phyloP scores from a whole-genome alignment of 2,797 vertebrate genomes.

The Arrhamphus sclerolepis region DNA sequence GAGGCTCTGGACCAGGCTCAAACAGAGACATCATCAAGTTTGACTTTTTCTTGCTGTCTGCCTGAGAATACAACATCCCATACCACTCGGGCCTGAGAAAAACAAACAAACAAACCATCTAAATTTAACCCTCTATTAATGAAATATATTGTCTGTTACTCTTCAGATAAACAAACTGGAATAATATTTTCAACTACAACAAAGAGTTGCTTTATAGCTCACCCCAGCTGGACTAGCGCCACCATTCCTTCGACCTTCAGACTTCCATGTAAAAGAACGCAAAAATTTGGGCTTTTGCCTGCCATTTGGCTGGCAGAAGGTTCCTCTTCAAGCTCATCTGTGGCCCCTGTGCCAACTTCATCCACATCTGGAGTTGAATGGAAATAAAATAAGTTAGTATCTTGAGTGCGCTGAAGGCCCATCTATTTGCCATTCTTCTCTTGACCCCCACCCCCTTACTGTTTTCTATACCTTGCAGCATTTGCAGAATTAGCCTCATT shows the following conservation, averaged over 20 bases:
- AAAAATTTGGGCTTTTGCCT: slow-evolving; percentile 98
- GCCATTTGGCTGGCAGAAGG: slow-evolving; percentile 95
- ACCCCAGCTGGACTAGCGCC: slow-evolving; percentile 96
- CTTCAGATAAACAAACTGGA: background rate
- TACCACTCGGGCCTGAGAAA: slow-evolving; percentile 91
- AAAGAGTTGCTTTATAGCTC: slow-evolving; percentile 40
- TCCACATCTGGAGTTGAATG: slow-evolving; percentile 86
- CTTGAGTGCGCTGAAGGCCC: background rate
- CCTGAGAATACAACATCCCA: slow-evolving; percentile 98
- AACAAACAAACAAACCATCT: slow-evolving; percentile 9
- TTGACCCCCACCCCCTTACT: too few relatives aligned
- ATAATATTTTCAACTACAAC: background rate
- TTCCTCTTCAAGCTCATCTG: slow-evolving; percentile 95
- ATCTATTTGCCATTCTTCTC: background rate
- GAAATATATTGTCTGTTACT: background rate
- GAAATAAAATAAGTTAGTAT: slow-evolving; percentile 8
- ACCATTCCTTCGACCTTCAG: slow-evolving; percentile 99
- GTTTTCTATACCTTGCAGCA: background rate
- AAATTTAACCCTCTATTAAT: background rate
- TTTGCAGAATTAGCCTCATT: background rate
- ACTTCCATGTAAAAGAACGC: slow-evolving; percentile 96
- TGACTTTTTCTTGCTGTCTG: slow-evolving; percentile 99
- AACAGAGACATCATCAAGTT: slow-evolving; percentile 99
- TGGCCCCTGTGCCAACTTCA: slow-evolving; percentile 90
- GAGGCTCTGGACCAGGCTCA: slow-evolving; percentile 90